phyloP scores from a whole-genome alignment of 1,140 invertebrate genomes.

The Cardiocondyla obscurior region DNA sequence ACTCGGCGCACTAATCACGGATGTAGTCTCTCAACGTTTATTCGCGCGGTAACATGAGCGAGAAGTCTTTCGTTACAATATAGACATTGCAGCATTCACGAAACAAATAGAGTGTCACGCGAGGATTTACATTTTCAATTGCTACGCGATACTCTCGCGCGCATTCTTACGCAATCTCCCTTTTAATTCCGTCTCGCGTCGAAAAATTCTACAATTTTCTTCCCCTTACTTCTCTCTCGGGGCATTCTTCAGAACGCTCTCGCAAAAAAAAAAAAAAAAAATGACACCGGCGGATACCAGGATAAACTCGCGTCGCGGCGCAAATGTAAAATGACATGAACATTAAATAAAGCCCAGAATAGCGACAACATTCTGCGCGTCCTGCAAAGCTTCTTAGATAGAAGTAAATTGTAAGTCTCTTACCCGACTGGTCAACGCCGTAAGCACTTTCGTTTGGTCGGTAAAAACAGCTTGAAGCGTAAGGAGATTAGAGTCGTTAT shows the following conservation, averaged over 20 bases:
- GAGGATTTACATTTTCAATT: background rate
- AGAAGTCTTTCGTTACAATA: background rate
- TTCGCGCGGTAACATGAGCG: background rate
- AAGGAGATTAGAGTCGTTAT: slow-evolving; percentile 75
- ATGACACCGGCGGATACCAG: slow-evolving; percentile 24
- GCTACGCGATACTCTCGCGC: background rate
- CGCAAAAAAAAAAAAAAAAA: slow-evolving; percentile 3
- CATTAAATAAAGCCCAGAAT: slow-evolving; percentile 67
- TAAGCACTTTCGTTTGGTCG: slow-evolving; percentile 71
- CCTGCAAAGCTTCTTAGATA: slow-evolving; percentile 74
- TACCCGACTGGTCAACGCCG: slow-evolving; percentile 73
- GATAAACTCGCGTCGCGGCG: slow-evolving; percentile 58
- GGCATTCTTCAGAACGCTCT: background rate
- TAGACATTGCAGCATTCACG: background rate
- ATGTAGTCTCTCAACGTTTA: slow-evolving; percentile 5
- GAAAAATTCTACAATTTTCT: slow-evolving; percentile 6
- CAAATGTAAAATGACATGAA: slow-evolving; percentile 68
- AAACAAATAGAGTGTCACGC: background rate
- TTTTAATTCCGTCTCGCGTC: background rate
- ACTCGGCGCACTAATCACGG: slow-evolving; percentile 21
- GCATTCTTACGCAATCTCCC: background rate
- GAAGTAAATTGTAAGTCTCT: slow-evolving; percentile 77
- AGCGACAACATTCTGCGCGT: slow-evolving; percentile 70
- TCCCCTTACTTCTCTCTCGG: background rate
- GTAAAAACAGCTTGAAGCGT: slow-evolving; percentile 69